phyloP scores from a whole-genome alignment of 1,140 invertebrate species.

The Caenorhabditis remanei region DNA sequence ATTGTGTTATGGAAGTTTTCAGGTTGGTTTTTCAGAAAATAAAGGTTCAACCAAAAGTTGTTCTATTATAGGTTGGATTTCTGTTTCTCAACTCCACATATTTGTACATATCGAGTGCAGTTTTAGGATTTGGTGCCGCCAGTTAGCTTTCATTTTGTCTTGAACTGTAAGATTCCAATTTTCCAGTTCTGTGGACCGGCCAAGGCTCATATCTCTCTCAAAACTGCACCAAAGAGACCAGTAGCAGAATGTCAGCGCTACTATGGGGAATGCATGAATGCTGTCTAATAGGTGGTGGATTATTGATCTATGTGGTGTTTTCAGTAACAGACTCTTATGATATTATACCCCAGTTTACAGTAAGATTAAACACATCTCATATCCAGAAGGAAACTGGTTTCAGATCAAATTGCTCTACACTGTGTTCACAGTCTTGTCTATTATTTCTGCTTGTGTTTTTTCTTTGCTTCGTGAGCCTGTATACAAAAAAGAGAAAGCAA shows the following conservation, averaged over 20 bases:
- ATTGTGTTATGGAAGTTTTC: conserved; percentile 51
- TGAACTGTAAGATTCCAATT: not conserved
- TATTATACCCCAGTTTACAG: conserved; percentile 4
- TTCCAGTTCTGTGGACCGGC: conserved; percentile 61
- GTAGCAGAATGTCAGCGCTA: conserved; percentile 52
- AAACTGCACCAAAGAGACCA: conserved; percentile 61
- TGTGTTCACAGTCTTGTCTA: conserved; percentile 22
- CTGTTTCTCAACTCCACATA: conserved; percentile 52
- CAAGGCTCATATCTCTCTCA: conserved; percentile 60
- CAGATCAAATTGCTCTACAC: conserved; percentile 48
- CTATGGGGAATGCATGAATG: conserved; percentile 58
- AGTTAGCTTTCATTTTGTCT: conserved; percentile 6
- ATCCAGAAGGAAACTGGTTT: not conserved
- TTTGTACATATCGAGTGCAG: conserved; percentile 27
- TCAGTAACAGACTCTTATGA: conserved; percentile 12
- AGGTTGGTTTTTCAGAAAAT: not conserved
- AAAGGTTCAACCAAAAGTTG: not conserved
- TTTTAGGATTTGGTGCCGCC: conserved; percentile 56
- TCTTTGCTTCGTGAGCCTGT: conserved; percentile 11
- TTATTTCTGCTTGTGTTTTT: conserved; percentile 10
- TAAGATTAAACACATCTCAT: not conserved
- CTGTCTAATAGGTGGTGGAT: conserved; percentile 48
- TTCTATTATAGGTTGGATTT: conserved; percentile 41
- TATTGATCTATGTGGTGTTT: conserved; percentile 57
- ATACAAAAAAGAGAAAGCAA: conserved; percentile 17